phyloP scores from a whole-genome alignment of 2,113 vertebrate genomes.

The Sinocyclocheilus anshuiensis region DNA sequence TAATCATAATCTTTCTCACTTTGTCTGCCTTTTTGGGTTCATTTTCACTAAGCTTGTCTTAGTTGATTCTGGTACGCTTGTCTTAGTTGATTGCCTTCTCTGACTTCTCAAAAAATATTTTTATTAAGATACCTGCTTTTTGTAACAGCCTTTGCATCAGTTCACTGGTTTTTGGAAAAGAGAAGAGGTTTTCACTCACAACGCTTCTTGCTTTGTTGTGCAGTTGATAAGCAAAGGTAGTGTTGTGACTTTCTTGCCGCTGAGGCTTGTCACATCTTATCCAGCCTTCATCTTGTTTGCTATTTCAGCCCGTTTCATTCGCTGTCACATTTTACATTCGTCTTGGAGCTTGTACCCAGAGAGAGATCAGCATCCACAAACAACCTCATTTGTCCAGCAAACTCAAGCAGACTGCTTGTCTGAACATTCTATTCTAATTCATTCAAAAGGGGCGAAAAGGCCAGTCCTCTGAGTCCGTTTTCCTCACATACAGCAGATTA shows the following conservation, averaged over 20 bases:
- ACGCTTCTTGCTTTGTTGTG: neutral
- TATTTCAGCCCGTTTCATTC: slow-evolving; percentile 43
- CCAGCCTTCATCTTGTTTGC: slow-evolving; percentile 37
- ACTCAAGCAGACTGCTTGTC: slow-evolving; percentile 39
- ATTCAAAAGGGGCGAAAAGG: slow-evolving; percentile 46
- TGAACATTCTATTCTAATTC: slow-evolving; percentile 44
- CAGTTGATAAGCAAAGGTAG: slow-evolving; percentile 19
- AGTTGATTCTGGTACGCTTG: neutral
- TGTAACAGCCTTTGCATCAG: neutral
- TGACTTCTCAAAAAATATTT: too few relatives aligned
- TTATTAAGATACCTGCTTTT: neutral
- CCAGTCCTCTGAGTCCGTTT: neutral
- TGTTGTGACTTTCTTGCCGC: slow-evolving; percentile 22
- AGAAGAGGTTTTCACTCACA: neutral
- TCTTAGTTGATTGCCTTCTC: neutral
- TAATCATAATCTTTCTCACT: neutral
- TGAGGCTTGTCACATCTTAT: slow-evolving; percentile 48
- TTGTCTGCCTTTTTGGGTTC: neutral
- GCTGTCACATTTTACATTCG: slow-evolving; percentile 44
- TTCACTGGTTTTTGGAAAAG: neutral
- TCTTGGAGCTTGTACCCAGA: slow-evolving; percentile 32
- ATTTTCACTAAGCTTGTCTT: neutral
- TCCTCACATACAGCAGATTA: slow-evolving; percentile 29
- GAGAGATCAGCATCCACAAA: slow-evolving; percentile 35
- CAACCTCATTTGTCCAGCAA: slow-evolving; percentile 34